phyloP scores from a whole-genome alignment of 2,113 vertebrate species.

The Cettia cetti region DNA sequence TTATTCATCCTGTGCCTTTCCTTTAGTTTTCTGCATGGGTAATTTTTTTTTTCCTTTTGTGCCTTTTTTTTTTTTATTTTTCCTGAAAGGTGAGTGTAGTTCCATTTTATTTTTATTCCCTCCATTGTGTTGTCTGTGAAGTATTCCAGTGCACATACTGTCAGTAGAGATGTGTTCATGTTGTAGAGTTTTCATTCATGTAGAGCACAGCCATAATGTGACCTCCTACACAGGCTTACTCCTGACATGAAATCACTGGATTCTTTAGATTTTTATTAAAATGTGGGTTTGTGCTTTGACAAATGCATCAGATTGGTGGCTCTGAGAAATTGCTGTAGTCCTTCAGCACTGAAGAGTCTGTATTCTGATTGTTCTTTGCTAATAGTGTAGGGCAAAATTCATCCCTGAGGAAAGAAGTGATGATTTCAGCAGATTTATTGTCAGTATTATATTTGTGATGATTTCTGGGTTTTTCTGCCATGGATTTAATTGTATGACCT shows the following conservation, averaged over 20 bases:
- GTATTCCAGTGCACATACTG: constrained; percentile 42
- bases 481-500: background rate
- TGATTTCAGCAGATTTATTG: background rate
- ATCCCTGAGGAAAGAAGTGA: background rate
- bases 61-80: constrained; percentile 15
- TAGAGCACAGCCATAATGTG: background rate
- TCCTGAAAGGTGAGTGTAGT: constrained; percentile 51
- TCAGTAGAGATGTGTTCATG: constrained; percentile 42
- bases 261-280: constrained; percentile 11
- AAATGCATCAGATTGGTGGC: background rate
- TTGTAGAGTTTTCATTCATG: background rate
- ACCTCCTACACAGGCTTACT: background rate
- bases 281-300: background rate
- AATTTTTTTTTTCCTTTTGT: constrained; percentile 45
- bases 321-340: background rate
- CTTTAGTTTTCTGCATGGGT: constrained; percentile 68
- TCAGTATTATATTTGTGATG: background rate
- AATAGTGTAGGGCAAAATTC: background rate
- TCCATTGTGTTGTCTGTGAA: constrained; percentile 39
- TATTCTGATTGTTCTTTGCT: background rate
- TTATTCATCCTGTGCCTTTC: constrained; percentile 60
- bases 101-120: constrained; percentile 35
- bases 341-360: background rate
- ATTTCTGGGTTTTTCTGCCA: background rate
- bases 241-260: background rate